Base-by-base conservation (phyloP, 1,140 invertebrate genomes). In the Pachyrhynchus sulphureomaculatus region DNA sequence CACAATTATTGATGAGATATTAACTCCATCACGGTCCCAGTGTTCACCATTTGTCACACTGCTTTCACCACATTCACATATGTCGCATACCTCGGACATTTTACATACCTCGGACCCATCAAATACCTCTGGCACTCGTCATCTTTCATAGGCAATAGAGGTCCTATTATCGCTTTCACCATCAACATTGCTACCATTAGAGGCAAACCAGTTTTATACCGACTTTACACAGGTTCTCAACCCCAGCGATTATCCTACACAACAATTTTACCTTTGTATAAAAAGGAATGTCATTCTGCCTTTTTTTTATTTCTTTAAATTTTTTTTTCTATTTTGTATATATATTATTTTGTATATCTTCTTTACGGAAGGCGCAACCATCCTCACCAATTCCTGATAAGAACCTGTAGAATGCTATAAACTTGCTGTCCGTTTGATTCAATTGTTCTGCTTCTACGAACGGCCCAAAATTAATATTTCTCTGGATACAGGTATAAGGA, bases 1-100 rank as follows among this genome's bases (percentile, higher is more conserved):
- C 8, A 33, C 24, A 29, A 15, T 70, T 55, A 68, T 67, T 65
- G 65, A 68, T 67, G 65, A 68, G 1, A 68, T 70, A 64, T 58
- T 57, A 65, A 23, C 53, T 24, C 34, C 39, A 51, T 58, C 42
- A 37, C 52, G 42, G 18, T 23, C 42, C 37, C 52, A 55, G 52
- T 18, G 15, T 26, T 2, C 13, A 26, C 42, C 23, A n/a, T 37
- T 29, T 3, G 3, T 8, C 24, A 12, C 36, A 51, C 0, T 51
- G 29, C 3, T 33, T 26, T 53, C 51, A 37, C 51, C 33, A 18
- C 51, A 37, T 15, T 39, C 17, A 39, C 18, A 39, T 53, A 17
- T 34, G 18, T 53, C 51, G 12, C 26, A 8, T 3, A 32, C 20
- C n/a, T 5, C 8, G 10, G 4, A 26, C 26, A 2, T 9, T 10